phyloP scores from a whole-genome alignment of 2,797 vertebrate genomes.

The Phataginus tricuspis region DNA sequence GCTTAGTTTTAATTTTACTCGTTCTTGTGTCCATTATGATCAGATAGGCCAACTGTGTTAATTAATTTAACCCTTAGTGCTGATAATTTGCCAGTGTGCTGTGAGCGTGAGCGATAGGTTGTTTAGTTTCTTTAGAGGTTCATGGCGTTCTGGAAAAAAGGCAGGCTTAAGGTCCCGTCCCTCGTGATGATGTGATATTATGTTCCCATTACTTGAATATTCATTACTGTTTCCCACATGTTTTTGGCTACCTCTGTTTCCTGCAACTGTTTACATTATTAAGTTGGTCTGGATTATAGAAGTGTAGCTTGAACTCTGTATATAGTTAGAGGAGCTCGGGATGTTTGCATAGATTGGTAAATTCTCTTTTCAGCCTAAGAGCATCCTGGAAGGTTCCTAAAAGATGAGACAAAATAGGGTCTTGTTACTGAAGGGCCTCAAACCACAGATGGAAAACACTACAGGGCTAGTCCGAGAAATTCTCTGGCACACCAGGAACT shows the following conservation, averaged over 20 bases:
- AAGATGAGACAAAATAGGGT: constrained; percentile 50
- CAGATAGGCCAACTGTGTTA: not conserved
- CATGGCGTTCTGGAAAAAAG: constrained; percentile 61
- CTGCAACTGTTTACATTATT: constrained; percentile 81
- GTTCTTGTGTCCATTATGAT: not conserved
- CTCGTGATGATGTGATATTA: constrained; percentile 65
- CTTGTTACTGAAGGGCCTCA: constrained; percentile 40
- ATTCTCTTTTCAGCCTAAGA: constrained; percentile 51
- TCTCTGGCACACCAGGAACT: constrained; percentile 3
- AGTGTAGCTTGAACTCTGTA: constrained; percentile 48
- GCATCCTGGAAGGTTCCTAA: constrained; percentile 46
- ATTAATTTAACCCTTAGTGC: constrained; percentile 46
- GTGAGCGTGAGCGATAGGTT: not conserved
- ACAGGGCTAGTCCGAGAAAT: constrained; percentile 40
- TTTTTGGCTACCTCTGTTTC: constrained; percentile 78
- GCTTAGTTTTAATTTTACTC: constrained; percentile 29
- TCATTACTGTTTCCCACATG: constrained; percentile 76
- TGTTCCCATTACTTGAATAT: constrained; percentile 79
- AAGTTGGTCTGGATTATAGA: constrained; percentile 70
- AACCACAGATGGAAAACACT: constrained; percentile 63
- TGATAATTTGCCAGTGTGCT: not conserved
- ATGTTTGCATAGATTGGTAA: constrained; percentile 53
- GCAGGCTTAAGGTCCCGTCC: constrained; percentile 33
- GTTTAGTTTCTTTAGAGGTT: constrained; percentile 56
- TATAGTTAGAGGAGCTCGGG: constrained; percentile 12